Base-by-base conservation (phyloP, 2,113 vertebrate genomes). In the Puma concolor region DNA sequence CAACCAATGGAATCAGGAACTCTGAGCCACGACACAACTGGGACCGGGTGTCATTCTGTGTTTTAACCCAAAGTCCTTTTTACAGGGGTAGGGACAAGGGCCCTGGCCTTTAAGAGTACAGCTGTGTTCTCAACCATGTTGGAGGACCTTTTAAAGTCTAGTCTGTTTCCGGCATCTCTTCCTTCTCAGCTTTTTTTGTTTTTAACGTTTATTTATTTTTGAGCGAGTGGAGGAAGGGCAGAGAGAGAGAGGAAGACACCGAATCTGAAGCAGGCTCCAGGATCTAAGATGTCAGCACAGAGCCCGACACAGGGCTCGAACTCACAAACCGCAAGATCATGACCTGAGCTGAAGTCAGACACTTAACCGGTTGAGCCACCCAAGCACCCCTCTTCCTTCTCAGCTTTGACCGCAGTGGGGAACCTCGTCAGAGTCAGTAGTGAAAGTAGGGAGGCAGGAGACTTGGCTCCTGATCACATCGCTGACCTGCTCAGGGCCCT, bases 61-160 rank as follows among this genome's bases (percentile, higher is more conserved):
- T 79, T 96, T 80, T 63, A 94, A 67, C 44, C 80, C 19, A 7
- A 94, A 96, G 44, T 67, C 63, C 54, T 66, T 91, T 25, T 63
- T 33, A 81, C 12, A 12, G 2, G 16, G 12, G 15, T n/a, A 31
- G 77, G 31, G 21, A 41, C 38, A 87, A 85, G 48, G 54, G 54
- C 9, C 21, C 19, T 67, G 27, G 74, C 2, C 84, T 82, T 63
- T 50, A 74, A 52, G 19, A 69, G 80, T 60, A 89, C 29, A 88
- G 52, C 38, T 57, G n/a, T 71, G 38, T 66, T 82, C 50, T 69
- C 36, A 41, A 31, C 33, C 33, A 5, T 27, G 17, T 89, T 12
- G 0, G 77, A 76, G 13, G 12, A 71, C 33, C 4, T 16, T 82
- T 84, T 16, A 85, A 79, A 92, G n/a, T 64, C 74, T 48, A 14